A percentile compares a stretch with the other conserved stretches of the same genome.
These are phyloP conservation scores for Craseonycteris thonglongyai DNA, from an alignment of 2,113 vertebrate species.

Conservation along the genomic window DNA sequence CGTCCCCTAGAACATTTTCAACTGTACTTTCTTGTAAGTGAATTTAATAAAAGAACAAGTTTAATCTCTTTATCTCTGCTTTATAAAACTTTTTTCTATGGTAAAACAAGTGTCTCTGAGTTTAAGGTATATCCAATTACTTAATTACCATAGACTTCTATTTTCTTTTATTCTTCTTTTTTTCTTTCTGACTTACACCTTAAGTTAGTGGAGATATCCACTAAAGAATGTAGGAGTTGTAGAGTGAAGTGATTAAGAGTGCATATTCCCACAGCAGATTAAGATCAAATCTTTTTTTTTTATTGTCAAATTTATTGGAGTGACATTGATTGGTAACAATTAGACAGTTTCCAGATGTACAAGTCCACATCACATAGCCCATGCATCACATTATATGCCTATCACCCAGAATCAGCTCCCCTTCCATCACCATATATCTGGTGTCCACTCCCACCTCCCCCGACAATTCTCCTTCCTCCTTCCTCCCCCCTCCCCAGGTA, in stretches of 20 bases:
- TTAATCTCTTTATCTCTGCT: slow-evolving; percentile 63
- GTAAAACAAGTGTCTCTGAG: not conserved
- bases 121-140: not conserved
- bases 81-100: slow-evolving; percentile 43
- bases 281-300: slow-evolving; percentile 1
- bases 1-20: slow-evolving; percentile 72
- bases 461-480: too few relatives aligned
- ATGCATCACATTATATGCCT: too few relatives aligned
- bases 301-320: too few relatives aligned
- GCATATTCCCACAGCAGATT: not conserved
- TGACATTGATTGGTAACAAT: too few relatives aligned
- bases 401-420: too few relatives aligned
- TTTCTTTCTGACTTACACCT: not conserved
- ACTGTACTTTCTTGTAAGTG: slow-evolving; percentile 59
- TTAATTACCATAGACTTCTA: not conserved
- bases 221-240: not conserved
- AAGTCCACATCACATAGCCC: too few relatives aligned
- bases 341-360: too few relatives aligned
- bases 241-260: not conserved
- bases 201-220: not conserved
- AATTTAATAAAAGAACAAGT: slow-evolving; percentile 66
- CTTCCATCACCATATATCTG: too few relatives aligned
- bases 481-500: too few relatives aligned
- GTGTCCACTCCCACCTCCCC: too few relatives aligned
- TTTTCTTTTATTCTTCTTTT: not conserved